A percentile compares a stretch with the other conserved stretches of the same genome.
phyloP scores from a whole-genome alignment of 2,797 vertebrate genomes.

The Sphaeramia orbicularis region DNA sequence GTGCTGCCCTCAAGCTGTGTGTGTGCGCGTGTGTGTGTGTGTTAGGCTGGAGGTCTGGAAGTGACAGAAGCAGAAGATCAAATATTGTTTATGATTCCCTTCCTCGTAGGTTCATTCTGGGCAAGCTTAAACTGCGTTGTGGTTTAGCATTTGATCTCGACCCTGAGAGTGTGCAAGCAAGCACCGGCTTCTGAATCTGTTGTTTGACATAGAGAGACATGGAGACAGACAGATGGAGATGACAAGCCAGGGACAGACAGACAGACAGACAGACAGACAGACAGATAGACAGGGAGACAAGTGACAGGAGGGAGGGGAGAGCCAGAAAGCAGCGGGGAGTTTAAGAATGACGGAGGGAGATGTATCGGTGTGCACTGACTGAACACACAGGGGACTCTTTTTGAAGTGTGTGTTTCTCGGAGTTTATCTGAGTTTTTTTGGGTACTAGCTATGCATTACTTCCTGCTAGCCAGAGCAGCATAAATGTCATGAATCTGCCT shows the following conservation, averaged over 20 bases:
- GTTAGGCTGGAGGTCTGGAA: slow-evolving; percentile 73
- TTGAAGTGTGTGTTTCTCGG: slow-evolving; percentile 61
- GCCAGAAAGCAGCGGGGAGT: slow-evolving; percentile 14
- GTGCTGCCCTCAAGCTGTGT: slow-evolving; percentile 79
- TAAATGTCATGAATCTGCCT: slow-evolving; percentile 47
- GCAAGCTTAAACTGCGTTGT: slow-evolving; percentile 59
- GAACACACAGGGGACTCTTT: slow-evolving; percentile 56
- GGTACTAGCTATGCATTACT: slow-evolving; percentile 22
- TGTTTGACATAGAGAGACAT: slow-evolving; percentile 63
- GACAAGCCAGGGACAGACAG: slow-evolving; percentile 44
- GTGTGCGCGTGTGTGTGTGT: slow-evolving; percentile 40
- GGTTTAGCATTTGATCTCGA: slow-evolving; percentile 73
- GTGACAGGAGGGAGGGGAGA: slow-evolving; percentile 24
- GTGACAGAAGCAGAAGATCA: slow-evolving; percentile 76
- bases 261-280: slow-evolving; percentile 45
- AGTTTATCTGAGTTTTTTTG: slow-evolving; percentile 53
- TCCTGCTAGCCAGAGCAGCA: slow-evolving; percentile 42
- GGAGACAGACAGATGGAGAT: slow-evolving; percentile 63
- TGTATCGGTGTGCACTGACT: slow-evolving; percentile 37
- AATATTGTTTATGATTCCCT: slow-evolving; percentile 78
- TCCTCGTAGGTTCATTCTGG: slow-evolving; percentile 71
- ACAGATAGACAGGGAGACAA: slow-evolving; percentile 48
- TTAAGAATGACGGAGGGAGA: slow-evolving; percentile 31
- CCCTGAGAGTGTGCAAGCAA: slow-evolving; percentile 31
- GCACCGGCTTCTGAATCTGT: slow-evolving; percentile 54